Evolutionary conservation across 2,888 invertebrate species (phyloP).

Genomic region (Cerceris rybyensis): DNA sequence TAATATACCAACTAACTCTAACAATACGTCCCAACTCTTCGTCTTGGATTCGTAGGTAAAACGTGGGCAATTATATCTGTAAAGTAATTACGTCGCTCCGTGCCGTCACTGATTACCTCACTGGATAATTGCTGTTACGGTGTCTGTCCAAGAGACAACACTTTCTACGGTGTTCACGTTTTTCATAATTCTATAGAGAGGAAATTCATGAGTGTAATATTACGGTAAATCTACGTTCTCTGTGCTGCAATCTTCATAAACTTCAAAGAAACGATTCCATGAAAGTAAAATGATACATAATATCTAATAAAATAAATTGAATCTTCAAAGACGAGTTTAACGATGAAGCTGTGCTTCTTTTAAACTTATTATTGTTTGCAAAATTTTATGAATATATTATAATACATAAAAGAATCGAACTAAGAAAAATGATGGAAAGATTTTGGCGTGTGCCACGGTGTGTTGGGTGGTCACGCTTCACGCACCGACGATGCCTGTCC

Average conservation of each 20-base stretch:
- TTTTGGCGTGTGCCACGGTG: conserved; percentile 80
- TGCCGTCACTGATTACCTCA: conserved; percentile 68
- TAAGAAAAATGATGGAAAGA: conserved; percentile 60
- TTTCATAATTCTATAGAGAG: background rate
- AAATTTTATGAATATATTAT: too few species aligned
- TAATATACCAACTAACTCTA: background rate
- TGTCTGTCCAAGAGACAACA: conserved; percentile 51
- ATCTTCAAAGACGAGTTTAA: too few species aligned
- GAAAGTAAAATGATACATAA: too few species aligned
- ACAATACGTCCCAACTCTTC: background rate
- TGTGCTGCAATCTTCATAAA: background rate
- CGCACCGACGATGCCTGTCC: conserved; percentile 80
- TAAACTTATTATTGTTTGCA: too few species aligned
- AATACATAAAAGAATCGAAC: background rate
- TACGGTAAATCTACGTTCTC: too few species aligned
- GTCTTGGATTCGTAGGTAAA: conserved; percentile 14
- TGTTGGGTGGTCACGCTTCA: conserved; percentile 80
- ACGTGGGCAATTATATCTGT: conserved; percentile 60
- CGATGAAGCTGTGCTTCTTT: too few species aligned
- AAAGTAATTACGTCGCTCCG: conserved; percentile 51
- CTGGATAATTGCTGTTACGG: conserved; percentile 68
- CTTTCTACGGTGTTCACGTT: conserved; percentile 36
- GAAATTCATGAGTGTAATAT: too few species aligned
- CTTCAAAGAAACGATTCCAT: background rate
- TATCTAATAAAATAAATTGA: too few species aligned